Evolutionary conservation across 2,888 invertebrate species (phyloP), one percentile per base, ranked within the genome.

Genomic region (Fragum fragum): DNA sequence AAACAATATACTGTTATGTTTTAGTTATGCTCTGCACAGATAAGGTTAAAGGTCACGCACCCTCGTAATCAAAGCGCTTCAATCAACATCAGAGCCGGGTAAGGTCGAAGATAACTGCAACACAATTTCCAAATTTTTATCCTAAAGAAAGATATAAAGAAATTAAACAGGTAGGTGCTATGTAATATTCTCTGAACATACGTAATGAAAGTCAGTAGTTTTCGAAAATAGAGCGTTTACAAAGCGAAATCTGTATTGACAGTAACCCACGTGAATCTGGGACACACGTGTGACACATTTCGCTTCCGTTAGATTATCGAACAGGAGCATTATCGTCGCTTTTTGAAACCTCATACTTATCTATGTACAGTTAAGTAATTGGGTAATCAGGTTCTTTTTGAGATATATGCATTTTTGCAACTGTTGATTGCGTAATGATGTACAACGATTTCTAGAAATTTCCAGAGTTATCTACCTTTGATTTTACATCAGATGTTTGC

Each of bases 11-110:
- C 3, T 21, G 36, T 2, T 39, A 16, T n/a, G 39, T 82, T 85
- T 82, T 83, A 76, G 0, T 55, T 78, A 83, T 85, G 80, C 85
- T 29, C 55, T 32, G 6, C n/a, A 26, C 76, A 14, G 32, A 70
- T 82, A 16, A 83, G 82, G 82, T 83, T 76, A 81, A 32, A 74
- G 85, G 85, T 85, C 79, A 85, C 78, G 73, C 76, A 77, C 79
- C 32, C 73, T 85, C 79, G 74, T 39, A 5, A 61, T 57, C 74
- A 79, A 81, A 85, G 81, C 79, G 73, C 69, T 74, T 53, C 61
- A 21, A 70, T 29, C 53, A 79, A 55, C 78, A 79, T 66, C 66
- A 1, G 42, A 66, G 66, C 66, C 66, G 66, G 39, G 0, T n/a
- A 26, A n/a, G 29, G 55, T 32, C 32, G n/a, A 61, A n/a, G 29